These are phyloP conservation scores for Sebastes itinus DNA, from an alignment of 2,797 vertebrate genomes.

Conservation along the genomic window DNA sequence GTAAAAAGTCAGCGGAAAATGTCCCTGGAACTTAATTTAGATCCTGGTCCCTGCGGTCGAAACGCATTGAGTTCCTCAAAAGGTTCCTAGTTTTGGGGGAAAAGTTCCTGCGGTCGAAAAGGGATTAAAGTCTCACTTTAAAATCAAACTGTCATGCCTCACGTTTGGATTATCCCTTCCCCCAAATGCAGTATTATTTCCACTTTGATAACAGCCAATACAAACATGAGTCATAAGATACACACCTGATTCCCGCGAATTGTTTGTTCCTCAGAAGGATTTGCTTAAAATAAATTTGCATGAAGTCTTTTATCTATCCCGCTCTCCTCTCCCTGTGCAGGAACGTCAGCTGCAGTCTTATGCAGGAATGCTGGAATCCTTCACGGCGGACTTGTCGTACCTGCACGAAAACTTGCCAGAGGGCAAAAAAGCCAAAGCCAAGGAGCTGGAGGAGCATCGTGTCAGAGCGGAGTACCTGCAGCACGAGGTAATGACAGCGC, in stretches of 20 bases:
- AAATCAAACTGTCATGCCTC: too few species aligned
- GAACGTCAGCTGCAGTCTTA: conserved; percentile 89
- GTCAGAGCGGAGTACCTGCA: conserved; percentile 87
- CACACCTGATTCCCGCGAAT: neutral
- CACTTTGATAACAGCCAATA: neutral
- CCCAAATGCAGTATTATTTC: neutral
- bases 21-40: too few species aligned
- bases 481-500: conserved; percentile 79
- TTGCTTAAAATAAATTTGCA: neutral
- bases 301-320: neutral
- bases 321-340: conserved; percentile 62
- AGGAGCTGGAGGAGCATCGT: conserved; percentile 87
- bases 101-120: too few species aligned
- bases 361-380: conserved; percentile 83
- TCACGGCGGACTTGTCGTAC: conserved; percentile 81
- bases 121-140: too few species aligned
- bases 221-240: neutral
- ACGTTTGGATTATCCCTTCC: too few species aligned
- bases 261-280: neutral
- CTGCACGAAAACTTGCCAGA: conserved; percentile 82
- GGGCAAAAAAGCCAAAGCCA: conserved; percentile 78
- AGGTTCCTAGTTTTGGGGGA: too few species aligned
- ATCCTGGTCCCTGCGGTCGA: too few species aligned
- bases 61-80: too few species aligned
- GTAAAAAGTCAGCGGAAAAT: too few species aligned